Conservation (phyloP, 2,888 invertebrate genomes). For the Protula sp. region DNA sequence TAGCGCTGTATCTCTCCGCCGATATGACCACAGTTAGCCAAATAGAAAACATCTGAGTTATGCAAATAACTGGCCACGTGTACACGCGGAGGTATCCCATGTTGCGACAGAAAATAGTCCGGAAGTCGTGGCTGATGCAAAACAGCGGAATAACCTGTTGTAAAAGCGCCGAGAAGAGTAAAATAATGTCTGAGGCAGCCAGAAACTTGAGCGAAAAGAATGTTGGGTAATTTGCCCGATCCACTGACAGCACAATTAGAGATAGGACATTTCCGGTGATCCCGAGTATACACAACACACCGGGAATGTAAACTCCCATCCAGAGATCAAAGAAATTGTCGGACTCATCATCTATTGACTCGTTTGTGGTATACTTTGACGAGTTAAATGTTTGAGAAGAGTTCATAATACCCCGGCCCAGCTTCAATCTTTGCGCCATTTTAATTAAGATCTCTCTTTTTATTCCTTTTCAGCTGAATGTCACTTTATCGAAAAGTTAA, state of each 20-base stretch:
- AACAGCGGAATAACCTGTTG: constrained; percentile 23
- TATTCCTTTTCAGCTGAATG: too few species aligned
- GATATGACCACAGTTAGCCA: constrained; percentile 49
- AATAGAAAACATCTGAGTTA: constrained; percentile 35
- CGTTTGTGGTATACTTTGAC: too few species aligned
- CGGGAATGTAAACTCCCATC: constrained; percentile 25
- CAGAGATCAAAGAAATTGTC: constrained; percentile 20
- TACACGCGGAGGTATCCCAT: constrained; percentile 22
- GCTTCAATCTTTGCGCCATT: too few species aligned
- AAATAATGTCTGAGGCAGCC: constrained; percentile 22
- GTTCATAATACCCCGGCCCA: too few species aligned
- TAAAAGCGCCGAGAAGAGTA: constrained; percentile 19
- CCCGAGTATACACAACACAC: constrained; percentile 20
- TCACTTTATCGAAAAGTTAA: too few species aligned
- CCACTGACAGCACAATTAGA: constrained; percentile 18
- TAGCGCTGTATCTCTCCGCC: constrained; percentile 47
- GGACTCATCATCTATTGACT: too few species aligned
- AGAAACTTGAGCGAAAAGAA: constrained; percentile 24
- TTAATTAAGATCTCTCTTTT: too few species aligned
- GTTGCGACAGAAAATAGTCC: constrained; percentile 16
- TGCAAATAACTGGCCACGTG: constrained; percentile 27
- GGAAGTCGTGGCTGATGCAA: constrained; percentile 5
- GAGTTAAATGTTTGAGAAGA: too few species aligned
- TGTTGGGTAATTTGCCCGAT: constrained; percentile 13
- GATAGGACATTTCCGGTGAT: constrained; percentile 23